Evolutionary conservation across 2,888 invertebrate species (phyloP).

Genomic region (Biston betularia): DNA sequence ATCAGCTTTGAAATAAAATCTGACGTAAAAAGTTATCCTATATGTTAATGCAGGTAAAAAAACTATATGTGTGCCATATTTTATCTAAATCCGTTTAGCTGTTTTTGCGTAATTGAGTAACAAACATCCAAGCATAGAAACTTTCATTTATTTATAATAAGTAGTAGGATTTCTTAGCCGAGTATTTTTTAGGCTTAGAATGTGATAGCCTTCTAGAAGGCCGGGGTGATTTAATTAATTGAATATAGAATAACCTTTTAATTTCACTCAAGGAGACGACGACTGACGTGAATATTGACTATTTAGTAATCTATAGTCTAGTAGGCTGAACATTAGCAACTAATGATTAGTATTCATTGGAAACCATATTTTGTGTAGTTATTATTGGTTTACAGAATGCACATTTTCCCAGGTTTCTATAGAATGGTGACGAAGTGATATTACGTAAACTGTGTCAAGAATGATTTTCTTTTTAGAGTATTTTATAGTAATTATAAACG

Average conservation of each 20-base stretch:
- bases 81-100: no score
- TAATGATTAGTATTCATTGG: constrained; percentile 49
- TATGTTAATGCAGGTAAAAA: no score
- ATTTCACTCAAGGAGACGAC: neutral
- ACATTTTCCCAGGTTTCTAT: constrained; percentile 36
- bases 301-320: neutral
- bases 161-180: no score
- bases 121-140: no score
- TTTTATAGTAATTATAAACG: neutral
- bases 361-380: constrained; percentile 31
- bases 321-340: constrained; percentile 29
- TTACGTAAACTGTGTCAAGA: neutral
- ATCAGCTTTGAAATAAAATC: no score
- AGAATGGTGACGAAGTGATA: constrained; percentile 1
- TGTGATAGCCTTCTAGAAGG: no score
- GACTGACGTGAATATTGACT: constrained; percentile 1
- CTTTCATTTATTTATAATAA: no score
- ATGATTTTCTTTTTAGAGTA: neutral
- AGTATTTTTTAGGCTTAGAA: no score
- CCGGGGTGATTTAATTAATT: no score
- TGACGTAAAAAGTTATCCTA: no score
- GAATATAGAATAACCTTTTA: neutral
- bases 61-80: no score
- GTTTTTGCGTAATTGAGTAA: no score
- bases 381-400: constrained; percentile 35